Base-by-base conservation (phyloP, 2,797 vertebrate genomes). In the Microcaecilia unicolor region DNA sequence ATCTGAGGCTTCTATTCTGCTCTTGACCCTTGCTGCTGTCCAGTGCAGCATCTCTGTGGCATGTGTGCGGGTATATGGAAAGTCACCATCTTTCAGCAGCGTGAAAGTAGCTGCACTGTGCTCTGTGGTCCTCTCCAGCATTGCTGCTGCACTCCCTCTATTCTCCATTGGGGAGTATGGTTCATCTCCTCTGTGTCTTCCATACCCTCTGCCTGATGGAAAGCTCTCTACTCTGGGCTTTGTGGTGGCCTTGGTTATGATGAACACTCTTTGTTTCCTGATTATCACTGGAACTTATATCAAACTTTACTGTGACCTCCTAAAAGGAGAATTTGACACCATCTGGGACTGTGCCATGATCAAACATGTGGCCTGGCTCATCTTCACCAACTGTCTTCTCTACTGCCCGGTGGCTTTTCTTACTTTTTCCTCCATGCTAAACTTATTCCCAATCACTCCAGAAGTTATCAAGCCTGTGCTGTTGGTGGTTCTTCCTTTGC, bases 301-400 rank as follows among this genome's bases (percentile, higher is more conserved):
- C 5, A 85, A 74, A 32, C 85, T 96, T 21, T 93, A 92, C 64
- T 95, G 92, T 22, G 80, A 27, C 28, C 43, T 85, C 52, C 72
- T 85, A 10, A 86, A 82, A 58, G 69, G 73, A 17, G 79, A 79
- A 18, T 50, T 81, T 33, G 84, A 85, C 44, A 79, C 40, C 19
- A 28, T 76, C 3, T 87, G 85, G 77, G 89, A 92, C 46, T 86
- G 71, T 10, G 72, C 81, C 10, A 75, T 92, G 85, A 88, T 90
- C 5, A 89, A 87, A 17, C 93, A 96, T 10, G 70, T 92, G 4
- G 89, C 92, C 25, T 78, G 93, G 70, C 53, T 95, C 17, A 87
- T 97, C 42, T 92, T 96, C 60, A 80, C 89, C 18, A 87, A 96
- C 64, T 92, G 91, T 45, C 76, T 93, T 45, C 90, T 97, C 22